A percentile compares a stretch with the other conserved stretches of the same genome.
phyloP scores from a whole-genome alignment of 2,888 invertebrate species.

The Nemoura dubitans region DNA sequence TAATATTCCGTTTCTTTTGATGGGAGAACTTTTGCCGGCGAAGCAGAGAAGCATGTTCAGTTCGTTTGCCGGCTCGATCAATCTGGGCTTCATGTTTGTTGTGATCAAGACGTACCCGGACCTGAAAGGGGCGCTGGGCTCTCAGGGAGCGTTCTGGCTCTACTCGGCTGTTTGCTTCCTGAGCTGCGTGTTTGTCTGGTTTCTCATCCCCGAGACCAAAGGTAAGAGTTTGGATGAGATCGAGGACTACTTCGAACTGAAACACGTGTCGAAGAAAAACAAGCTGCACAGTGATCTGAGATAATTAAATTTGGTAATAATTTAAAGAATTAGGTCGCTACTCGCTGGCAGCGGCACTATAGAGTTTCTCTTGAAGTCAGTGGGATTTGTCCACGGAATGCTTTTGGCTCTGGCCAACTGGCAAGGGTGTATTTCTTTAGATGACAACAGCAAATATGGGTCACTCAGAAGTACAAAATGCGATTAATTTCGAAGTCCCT shows the following conservation, averaged over 20 bases:
- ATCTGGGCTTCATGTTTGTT: conserved; percentile 66
- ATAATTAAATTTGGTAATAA: neutral
- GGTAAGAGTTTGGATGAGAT: conserved; percentile 74
- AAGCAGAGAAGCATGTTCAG: conserved; percentile 66
- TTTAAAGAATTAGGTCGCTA: too few relatives aligned
- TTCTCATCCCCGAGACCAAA: conserved; percentile 73
- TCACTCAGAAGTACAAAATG: too few relatives aligned
- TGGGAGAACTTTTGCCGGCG: conserved; percentile 70
- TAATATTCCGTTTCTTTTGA: conserved; percentile 69
- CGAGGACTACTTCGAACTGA: conserved; percentile 57
- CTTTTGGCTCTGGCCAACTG: too few relatives aligned
- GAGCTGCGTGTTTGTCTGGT: conserved; percentile 65
- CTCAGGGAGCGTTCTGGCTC: conserved; percentile 68
- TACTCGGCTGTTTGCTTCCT: conserved; percentile 64
- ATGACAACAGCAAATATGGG: too few relatives aligned
- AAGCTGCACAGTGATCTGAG: neutral
- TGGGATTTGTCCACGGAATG: too few relatives aligned
- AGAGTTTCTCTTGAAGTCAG: too few relatives aligned
- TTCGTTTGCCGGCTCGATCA: conserved; percentile 66
- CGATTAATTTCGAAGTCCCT: too few relatives aligned
- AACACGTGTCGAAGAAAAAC: conserved; percentile 9
- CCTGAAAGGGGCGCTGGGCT: conserved; percentile 59
- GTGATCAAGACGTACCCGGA: conserved; percentile 66
- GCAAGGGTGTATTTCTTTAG: too few relatives aligned
- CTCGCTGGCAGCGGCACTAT: too few relatives aligned